phyloP scores from a whole-genome alignment of 2,113 vertebrate genomes.

The Caloenas nicobarica region DNA sequence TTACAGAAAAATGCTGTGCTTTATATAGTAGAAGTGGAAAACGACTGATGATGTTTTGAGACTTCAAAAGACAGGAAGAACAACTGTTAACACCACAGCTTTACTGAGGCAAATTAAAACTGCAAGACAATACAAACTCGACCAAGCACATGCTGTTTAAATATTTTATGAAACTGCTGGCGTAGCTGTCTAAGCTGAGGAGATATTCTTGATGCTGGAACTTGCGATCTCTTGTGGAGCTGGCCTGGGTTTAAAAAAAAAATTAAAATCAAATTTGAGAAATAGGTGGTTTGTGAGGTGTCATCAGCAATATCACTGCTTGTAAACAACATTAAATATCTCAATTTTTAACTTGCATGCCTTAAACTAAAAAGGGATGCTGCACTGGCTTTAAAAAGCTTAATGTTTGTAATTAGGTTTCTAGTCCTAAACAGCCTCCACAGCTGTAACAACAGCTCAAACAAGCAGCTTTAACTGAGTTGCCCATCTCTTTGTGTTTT shows the following conservation, averaged over 20 bases:
- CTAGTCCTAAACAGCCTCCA: conserved; percentile 19
- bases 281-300: neutral
- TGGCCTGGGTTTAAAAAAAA: neutral
- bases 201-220: neutral
- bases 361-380: neutral
- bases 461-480: conserved; percentile 50
- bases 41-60: neutral
- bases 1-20: neutral
- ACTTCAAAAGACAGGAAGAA: neutral
- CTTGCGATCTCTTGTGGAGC: neutral
- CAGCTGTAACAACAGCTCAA: neutral
- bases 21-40: neutral
- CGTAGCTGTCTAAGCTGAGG: neutral
- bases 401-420: conserved; percentile 30
- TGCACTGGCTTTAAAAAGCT: neutral
- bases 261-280: neutral
- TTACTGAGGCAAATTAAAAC: neutral
- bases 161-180: neutral
- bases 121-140: neutral
- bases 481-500: conserved; percentile 3
- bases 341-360: neutral
- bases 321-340: neutral
- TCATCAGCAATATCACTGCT: neutral
- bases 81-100: neutral
- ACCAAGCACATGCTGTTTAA: neutral